These are phyloP conservation scores for Cyanoderma ruficeps DNA, from an alignment of 2,113 vertebrate species.

Conservation along the genomic window DNA sequence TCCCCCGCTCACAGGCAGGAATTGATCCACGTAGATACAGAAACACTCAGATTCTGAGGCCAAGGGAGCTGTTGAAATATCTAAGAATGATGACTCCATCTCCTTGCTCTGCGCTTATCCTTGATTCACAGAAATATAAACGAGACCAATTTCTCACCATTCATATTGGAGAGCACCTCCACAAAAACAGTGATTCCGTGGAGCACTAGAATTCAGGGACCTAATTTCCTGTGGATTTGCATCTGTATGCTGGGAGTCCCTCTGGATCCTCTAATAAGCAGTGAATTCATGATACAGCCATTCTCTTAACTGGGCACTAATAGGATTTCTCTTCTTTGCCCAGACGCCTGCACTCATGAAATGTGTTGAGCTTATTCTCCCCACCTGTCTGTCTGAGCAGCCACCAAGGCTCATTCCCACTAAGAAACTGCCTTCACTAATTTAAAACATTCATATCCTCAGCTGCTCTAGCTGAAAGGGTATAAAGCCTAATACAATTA, in stretches of 20 bases:
- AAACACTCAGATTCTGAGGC: not conserved
- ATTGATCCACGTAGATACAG: not conserved
- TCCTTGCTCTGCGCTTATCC: not conserved
- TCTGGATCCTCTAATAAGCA: constrained; percentile 2
- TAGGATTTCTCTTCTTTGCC: constrained; percentile 17
- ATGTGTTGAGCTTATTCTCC: constrained; percentile 1
- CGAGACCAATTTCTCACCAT: not conserved
- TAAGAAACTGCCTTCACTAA: constrained; percentile 21
- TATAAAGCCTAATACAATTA: constrained; percentile 31
- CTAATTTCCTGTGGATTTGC: constrained; percentile 26
- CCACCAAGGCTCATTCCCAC: not conserved
- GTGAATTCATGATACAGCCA: not conserved
- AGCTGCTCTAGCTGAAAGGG: not conserved
- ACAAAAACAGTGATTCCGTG: not conserved
- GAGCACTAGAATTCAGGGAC: not conserved
- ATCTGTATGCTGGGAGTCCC: not conserved
- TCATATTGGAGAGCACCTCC: not conserved
- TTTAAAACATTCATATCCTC: constrained; percentile 32
- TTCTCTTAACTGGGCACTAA: constrained; percentile 38
- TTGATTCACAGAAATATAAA: not conserved
- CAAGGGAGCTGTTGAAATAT: not conserved
- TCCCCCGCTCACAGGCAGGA: not conserved
- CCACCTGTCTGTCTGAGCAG: not conserved
- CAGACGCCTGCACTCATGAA: not conserved
- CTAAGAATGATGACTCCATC: not conserved